Conservation (phyloP, 2,888 invertebrate genomes). For the Noctua janthina region DNA sequence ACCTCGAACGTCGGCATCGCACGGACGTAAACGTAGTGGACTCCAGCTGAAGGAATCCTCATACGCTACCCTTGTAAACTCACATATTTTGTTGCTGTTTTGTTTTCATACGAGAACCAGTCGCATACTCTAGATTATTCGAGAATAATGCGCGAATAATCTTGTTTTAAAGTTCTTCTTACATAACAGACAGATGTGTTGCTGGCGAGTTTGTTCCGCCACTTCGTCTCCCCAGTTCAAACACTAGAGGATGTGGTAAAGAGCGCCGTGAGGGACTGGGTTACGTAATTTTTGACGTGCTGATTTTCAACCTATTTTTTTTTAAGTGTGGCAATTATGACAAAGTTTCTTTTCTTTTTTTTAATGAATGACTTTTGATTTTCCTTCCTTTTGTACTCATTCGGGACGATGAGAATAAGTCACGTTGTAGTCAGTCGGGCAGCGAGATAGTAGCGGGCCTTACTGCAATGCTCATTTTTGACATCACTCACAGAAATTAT, state of each 20-base stretch:
- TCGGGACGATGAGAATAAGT: not conserved
- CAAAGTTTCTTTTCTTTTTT: not conserved
- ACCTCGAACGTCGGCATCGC: constrained; percentile 25
- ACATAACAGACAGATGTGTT: not conserved
- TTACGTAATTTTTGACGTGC: not conserved
- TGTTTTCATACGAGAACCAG: not conserved
- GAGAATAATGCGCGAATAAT: not conserved
- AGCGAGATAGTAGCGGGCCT: not conserved
- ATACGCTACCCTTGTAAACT: not conserved
- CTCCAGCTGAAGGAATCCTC: constrained; percentile 41
- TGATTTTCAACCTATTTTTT: not conserved
- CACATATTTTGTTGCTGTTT: constrained; percentile 37
- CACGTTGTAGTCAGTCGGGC: not conserved
- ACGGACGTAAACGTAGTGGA: constrained; percentile 19
- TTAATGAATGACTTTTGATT: not conserved
- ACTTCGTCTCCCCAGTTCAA: not conserved
- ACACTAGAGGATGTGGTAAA: not conserved
- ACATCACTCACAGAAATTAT: not conserved
- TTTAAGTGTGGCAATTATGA: too few species aligned
- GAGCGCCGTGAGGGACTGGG: not conserved
- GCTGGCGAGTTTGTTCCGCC: not conserved
- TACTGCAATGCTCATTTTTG: not conserved
- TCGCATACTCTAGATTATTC: constrained; percentile 5
- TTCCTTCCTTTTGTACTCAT: not conserved
- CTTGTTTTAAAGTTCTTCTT: not conserved